These are phyloP conservation scores for Drosophila pandora DNA, from an alignment of 1,140 invertebrate genomes.

Conservation along the genomic window DNA sequence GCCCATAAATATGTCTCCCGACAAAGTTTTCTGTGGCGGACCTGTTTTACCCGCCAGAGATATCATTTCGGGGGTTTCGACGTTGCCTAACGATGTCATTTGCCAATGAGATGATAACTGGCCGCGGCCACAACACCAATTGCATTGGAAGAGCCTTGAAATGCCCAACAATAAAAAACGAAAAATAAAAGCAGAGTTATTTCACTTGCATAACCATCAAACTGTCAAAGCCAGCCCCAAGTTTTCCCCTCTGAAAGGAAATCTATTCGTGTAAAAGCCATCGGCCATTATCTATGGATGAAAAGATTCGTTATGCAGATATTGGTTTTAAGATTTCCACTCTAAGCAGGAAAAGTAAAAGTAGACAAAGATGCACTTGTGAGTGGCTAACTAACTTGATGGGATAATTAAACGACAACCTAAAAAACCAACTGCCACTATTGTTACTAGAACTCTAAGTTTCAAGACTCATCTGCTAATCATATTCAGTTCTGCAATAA, in stretches of 20 bases:
- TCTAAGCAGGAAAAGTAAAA: neutral
- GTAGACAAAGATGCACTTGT: neutral
- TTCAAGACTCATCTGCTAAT: neutral
- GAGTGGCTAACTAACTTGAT: too few relatives aligned
- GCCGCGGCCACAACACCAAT: slow-evolving; percentile 23
- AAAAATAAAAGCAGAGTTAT: slow-evolving; percentile 8
- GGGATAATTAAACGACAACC: too few relatives aligned
- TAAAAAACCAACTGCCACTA: too few relatives aligned
- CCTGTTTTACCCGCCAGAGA: slow-evolving; percentile 25
- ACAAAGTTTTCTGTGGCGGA: slow-evolving; percentile 16
- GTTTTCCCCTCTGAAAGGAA: slow-evolving; percentile 19
- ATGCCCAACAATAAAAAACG: slow-evolving; percentile 23
- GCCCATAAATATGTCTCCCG: slow-evolving; percentile 40
- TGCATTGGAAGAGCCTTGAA: slow-evolving; percentile 38
- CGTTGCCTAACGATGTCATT: slow-evolving; percentile 51
- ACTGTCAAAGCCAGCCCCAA: slow-evolving; percentile 21
- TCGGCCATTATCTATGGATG: slow-evolving; percentile 18
- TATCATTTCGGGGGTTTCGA: slow-evolving; percentile 16
- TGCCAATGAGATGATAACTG: slow-evolving; percentile 32
- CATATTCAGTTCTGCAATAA: neutral
- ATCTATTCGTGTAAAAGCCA: slow-evolving; percentile 34
- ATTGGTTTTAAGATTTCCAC: neutral
- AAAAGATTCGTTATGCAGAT: slow-evolving; percentile 21
- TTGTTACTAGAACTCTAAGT: too few relatives aligned
- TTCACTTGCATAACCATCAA: slow-evolving; percentile 33